phyloP scores from a whole-genome alignment of 2,888 invertebrate genomes.

The Subacronicta megacephala region DNA sequence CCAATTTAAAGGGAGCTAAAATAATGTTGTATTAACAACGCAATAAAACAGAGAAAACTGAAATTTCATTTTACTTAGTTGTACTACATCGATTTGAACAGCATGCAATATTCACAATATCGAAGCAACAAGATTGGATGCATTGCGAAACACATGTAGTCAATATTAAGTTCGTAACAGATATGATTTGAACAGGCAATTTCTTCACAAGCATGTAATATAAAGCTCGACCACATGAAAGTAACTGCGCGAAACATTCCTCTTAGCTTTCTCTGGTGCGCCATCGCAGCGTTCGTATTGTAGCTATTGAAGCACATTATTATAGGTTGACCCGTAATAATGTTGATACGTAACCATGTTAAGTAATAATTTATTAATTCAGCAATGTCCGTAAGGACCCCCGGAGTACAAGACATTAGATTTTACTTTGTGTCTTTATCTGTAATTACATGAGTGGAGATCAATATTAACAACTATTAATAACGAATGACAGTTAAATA shows the following conservation, averaged over 20 bases:
- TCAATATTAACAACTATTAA: no score
- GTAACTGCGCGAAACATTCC: slow-evolving; percentile 69
- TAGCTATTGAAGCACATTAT: slow-evolving; percentile 20
- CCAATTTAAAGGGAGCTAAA: no score
- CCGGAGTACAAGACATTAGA: no score
- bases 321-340: slow-evolving; percentile 29
- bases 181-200: slow-evolving; percentile 62
- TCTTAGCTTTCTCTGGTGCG: slow-evolving; percentile 73
- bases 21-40: no score
- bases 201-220: slow-evolving; percentile 61
- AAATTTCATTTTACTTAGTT: no score
- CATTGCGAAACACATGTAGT: slow-evolving; percentile 37
- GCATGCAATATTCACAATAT: slow-evolving; percentile 34
- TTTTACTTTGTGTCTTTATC: no score
- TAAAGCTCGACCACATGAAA: slow-evolving; percentile 75
- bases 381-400: no score
- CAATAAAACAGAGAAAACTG: no score
- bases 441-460: no score
- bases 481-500: slow-evolving; percentile 13
- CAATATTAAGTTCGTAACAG: slow-evolving; percentile 44
- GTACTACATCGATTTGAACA: slow-evolving; percentile 11
- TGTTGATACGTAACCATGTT: slow-evolving; percentile 59
- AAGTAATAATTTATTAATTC: slow-evolving; percentile 42
- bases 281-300: slow-evolving; percentile 62
- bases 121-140: slow-evolving; percentile 25